Evolutionary conservation across 92 coral and sea anemone species (phyloP), one percentile per base, ranked within the genome.

Genomic region (Phenganax marumi): DNA sequence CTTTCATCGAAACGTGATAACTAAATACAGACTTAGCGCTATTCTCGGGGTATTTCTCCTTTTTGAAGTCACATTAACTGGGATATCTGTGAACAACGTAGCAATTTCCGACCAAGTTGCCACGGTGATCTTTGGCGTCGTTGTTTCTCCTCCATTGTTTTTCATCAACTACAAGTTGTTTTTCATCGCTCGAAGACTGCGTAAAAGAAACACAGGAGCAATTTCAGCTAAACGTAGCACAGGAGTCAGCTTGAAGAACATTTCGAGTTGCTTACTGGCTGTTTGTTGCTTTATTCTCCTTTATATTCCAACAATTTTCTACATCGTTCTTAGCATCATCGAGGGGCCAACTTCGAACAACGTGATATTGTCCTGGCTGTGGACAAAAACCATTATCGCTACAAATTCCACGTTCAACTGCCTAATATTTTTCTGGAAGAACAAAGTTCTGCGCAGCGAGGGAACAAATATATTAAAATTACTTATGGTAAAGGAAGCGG

Each of bases 401-500:
- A 52, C 58, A 25, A 72, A 72, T 72, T 52, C 57, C 17, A 72
- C 56, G 12, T 72, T 72, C 12, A 72, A 72, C 58, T 72, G 56
- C 12, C 26, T 72, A 7, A 52, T 72, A 72, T 72, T 72, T 18
- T 74, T 74, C 62, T 74, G 79, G 79, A 74, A 56, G 48, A 52
- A 74, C 56, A 74, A 56, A 12, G 23, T 56, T 18, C 21, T 74
- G 26, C 58, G 79, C 10, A 52, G 43, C 2, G 79, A 74, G 48
- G 79, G 62, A 22, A 9, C 10, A 19, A 1, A 18, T 43, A 18
- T 74, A 51, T 2, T 74, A 51, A 74, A 52, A 52, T 26, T 24
- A 74, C 19, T 74, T 33, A 33, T 33, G 5, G 3, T 33, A 33
- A 33, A 33, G 43, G 3, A 33, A 33, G 43, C 43, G 5, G 43